Conservation (phyloP, 2,113 vertebrate genomes). For the Bombycilla garrulus region DNA sequence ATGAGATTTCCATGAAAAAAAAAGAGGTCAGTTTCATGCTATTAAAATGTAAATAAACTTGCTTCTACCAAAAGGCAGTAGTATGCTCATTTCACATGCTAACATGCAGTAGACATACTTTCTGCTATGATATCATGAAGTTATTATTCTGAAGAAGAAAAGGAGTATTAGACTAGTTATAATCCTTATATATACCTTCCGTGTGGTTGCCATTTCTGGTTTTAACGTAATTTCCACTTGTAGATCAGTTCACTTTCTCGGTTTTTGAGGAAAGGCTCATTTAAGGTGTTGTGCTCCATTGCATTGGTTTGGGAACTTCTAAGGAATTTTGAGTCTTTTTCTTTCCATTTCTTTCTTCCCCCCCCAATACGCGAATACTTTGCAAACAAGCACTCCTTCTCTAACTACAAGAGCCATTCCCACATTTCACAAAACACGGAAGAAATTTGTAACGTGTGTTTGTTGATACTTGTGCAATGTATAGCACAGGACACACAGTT, state of each 20-base stretch:
- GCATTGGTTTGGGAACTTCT: background rate
- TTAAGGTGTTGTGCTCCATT: background rate
- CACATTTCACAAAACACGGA: background rate
- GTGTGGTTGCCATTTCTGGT: background rate
- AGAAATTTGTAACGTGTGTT: background rate
- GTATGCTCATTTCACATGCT: background rate
- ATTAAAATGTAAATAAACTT: background rate
- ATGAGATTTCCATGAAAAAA: background rate
- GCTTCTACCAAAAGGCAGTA: background rate
- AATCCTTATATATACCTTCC: background rate
- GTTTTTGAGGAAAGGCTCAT: background rate
- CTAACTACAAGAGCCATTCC: background rate
- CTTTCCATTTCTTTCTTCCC: background rate
- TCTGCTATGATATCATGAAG: background rate
- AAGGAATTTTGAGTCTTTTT: background rate
- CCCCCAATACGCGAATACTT: rapidly evolving
- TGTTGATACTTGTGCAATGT: background rate
- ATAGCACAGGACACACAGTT: background rate
- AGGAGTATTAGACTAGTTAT: background rate
- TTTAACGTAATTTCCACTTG: background rate
- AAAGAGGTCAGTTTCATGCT: background rate
- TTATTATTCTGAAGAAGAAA: background rate
- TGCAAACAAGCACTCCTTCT: background rate
- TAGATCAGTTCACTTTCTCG: background rate
- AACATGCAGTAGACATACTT: background rate